phyloP scores from a whole-genome alignment of 2,888 invertebrate species.

The Clostera curtula region DNA sequence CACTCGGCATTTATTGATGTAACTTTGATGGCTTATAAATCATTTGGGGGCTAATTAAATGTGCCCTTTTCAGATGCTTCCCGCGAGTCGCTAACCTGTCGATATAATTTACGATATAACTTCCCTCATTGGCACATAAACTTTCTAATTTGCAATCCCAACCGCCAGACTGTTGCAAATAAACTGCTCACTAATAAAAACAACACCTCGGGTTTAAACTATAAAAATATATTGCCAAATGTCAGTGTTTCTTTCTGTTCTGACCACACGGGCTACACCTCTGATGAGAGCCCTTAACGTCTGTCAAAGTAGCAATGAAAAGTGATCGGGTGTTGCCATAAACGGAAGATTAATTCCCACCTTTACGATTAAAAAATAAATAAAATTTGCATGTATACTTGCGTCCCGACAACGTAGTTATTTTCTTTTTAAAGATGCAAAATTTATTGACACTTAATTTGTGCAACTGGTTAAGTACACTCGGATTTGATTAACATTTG shows the following conservation, averaged over 20 bases:
- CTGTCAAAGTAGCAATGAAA: slow-evolving; percentile 74
- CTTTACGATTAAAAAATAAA: slow-evolving; percentile 40
- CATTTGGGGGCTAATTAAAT: slow-evolving; percentile 64
- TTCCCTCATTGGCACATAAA: slow-evolving; percentile 55
- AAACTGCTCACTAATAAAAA: slow-evolving; percentile 60
- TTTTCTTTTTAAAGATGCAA: slow-evolving; percentile 36
- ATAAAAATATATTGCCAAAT: slow-evolving; percentile 62
- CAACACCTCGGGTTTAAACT: slow-evolving; percentile 54
- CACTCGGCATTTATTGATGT: slow-evolving; percentile 40
- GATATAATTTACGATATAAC: slow-evolving; percentile 66
- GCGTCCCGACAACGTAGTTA: slow-evolving; percentile 34
- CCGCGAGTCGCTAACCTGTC: slow-evolving; percentile 47
- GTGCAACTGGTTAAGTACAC: too few relatives aligned
- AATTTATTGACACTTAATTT: too few relatives aligned
- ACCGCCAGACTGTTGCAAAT: slow-evolving; percentile 46
- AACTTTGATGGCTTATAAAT: slow-evolving; percentile 59
- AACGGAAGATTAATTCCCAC: slow-evolving; percentile 52
- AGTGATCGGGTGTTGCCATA: slow-evolving; percentile 56
- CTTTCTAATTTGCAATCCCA: slow-evolving; percentile 66
- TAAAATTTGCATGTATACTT: slow-evolving; percentile 36
- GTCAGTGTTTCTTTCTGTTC: slow-evolving; percentile 54
- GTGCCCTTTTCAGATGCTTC: slow-evolving; percentile 44
- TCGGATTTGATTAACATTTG: too few relatives aligned
- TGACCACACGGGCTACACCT: slow-evolving; percentile 60
- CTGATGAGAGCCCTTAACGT: slow-evolving; percentile 55